Evolutionary conservation across 2,113 vertebrate genomes (phyloP).

Genomic region (Carettochelys insculpta): DNA sequence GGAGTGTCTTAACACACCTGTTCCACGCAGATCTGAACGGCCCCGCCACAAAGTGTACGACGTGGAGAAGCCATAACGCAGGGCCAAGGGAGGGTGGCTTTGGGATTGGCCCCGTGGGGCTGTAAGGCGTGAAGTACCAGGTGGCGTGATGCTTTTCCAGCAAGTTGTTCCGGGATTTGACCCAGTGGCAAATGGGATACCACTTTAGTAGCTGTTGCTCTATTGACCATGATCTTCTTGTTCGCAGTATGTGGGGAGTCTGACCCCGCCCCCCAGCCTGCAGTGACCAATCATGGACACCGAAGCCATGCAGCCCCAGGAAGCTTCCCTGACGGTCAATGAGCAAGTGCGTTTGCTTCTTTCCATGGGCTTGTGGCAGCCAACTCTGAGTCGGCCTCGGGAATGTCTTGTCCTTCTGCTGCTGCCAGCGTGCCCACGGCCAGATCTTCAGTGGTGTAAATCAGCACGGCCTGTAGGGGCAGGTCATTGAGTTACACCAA

Average conservation of each 20-base stretch:
- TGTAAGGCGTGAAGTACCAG: fast-evolving
- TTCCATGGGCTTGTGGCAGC: fast-evolving
- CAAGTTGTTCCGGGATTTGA: fast-evolving
- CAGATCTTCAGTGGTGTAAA: neutral
- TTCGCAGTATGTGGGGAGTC: conserved; percentile 79
- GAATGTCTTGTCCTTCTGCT: neutral
- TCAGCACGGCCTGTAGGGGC: neutral
- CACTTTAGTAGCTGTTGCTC: neutral
- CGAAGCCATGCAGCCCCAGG: conserved; percentile 80
- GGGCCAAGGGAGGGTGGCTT: fast-evolving
- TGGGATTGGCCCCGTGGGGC: fast-evolving
- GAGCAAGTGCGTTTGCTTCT: conserved; percentile 84
- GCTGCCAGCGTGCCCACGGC: neutral
- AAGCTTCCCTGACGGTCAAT: conserved; percentile 88
- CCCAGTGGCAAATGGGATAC: fast-evolving
- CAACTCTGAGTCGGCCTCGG: fast-evolving
- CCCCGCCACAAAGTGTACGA: no score
- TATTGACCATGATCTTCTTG: neutral
- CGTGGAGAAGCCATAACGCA: neutral
- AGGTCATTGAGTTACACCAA: neutral
- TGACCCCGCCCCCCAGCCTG: conserved; percentile 26
- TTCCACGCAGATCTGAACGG: neutral
- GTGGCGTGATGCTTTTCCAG: neutral
- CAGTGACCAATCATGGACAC: conserved; percentile 84
- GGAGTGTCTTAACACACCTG: no score